Base-by-base conservation (phyloP, 2,888 invertebrate genomes). In the Tineola bisselliella region DNA sequence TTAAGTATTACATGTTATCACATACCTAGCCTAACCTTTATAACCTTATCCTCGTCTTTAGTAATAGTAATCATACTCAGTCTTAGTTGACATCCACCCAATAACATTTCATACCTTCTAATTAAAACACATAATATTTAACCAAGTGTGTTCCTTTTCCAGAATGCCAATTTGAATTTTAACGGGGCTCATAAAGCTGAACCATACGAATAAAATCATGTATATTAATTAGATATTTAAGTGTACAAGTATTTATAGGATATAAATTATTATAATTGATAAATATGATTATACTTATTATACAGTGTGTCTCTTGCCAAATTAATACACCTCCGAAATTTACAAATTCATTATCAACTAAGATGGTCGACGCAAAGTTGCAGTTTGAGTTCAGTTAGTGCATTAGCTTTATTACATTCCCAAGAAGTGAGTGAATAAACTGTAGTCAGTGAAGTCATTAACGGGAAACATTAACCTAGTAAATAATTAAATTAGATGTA, bases 1-100 rank as follows among this genome's bases (percentile, higher is more conserved):
- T 48, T 17, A 48, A 48, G 48, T 48, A 48, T 48, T 48, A 48
- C 48, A 48, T 48, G 48, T 48, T 48, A 48, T 48, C 48, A 48
- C 48, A 48, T 48, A 48, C 48, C 17, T 48, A 48, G 13, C 48
- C 48, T 15, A 15, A 2, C 38, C n/a, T 38, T 38, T 10, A n/a
- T n/a, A n/a, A n/a, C 38, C 38, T 38, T 48, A 48, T 48, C 48
- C 3, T 48, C 15, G 6, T n/a, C 48, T 17, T 48, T 48, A 48
- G 15, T 48, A 15, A 48, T 48, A 48, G 48, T 48, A 48, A 48
- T 48, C 48, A 48, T 48, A 48, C 48, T 48, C 48, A 48, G 48
- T 48, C 48, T 48, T 48, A 48, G 48, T 48, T 48, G 15, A 17
- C 48, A 48, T 48, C 25, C 25, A 15, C 48, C 48, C 15, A 38